phyloP scores from a whole-genome alignment of 2,888 invertebrate species.

The Leucophora obtusa region DNA sequence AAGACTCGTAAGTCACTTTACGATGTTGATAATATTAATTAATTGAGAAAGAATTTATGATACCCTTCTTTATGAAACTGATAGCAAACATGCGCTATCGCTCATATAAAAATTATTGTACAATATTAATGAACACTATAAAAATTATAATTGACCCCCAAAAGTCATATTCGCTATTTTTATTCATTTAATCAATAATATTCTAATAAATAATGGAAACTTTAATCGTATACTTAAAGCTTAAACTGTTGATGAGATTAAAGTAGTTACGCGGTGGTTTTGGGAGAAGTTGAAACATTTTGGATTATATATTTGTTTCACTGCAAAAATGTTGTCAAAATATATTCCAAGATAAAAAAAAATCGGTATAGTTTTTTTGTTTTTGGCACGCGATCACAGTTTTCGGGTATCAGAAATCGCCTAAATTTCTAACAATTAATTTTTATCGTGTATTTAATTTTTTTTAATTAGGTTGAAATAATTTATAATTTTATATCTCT shows the following conservation, averaged over 20 bases:
- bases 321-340: too few species aligned
- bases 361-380: too few species aligned
- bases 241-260: neutral
- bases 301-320: too few species aligned
- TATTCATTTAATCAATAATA: constrained; percentile 3
- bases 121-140: neutral
- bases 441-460: too few species aligned
- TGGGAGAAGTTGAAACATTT: too few species aligned
- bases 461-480: too few species aligned
- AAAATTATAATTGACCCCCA: constrained; percentile 19
- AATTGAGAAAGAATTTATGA: constrained; percentile 7
- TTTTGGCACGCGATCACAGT: too few species aligned
- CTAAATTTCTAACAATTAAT: too few species aligned
- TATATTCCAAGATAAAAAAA: too few species aligned
- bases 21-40: constrained; percentile 11
- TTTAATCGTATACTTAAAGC: neutral
- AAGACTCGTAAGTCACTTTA: neutral
- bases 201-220: constrained; percentile 10
- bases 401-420: too few species aligned
- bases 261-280: too few species aligned
- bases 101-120: neutral
- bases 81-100: neutral
- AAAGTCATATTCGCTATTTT: constrained; percentile 23
- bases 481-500: too few species aligned
- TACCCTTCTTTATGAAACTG: neutral